Base-by-base conservation (phyloP, 2,888 invertebrate genomes). In the Pristionchus exspectatus region DNA sequence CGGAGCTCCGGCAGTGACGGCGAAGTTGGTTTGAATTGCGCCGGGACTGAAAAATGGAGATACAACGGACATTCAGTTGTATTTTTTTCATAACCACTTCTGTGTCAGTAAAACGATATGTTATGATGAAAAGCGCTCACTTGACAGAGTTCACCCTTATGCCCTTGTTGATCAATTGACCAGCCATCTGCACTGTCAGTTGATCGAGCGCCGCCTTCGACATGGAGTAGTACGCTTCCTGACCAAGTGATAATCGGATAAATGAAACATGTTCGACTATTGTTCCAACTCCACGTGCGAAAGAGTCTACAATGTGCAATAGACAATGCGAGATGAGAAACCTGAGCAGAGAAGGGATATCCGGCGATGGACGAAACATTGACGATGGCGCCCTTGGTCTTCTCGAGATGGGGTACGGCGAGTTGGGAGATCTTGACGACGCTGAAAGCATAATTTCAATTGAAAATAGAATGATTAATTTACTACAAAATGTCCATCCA, bases 381-480 rank as follows among this genome's bases (percentile, higher is more conserved):
- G 63, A 87, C 87, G n/a, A 87, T 54, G 69, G 87, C 66, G 4
- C 87, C 87, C 56, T 87, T 87, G 54, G 87, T 87, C 87, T 87
- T 69, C 44, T 50, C 69, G 16, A 87, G 87, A 50, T 87, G 87
- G 1, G 87, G 87, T 12, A 69, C 87, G 30, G 87, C 87, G n/a
- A 69, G 27, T 33, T 87, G 87, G 18, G 66, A 54, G 69, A 87
- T 50, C 33, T 30, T 56, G 44, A 87, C 50, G 27, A 87, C 69
- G 2, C 87, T 87, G 87, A 27, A 69, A n/a, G n/a, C 33, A 38
- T n/a, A 56, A n/a, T n/a, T n/a, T n/a, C n/a, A n/a, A n/a, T n/a
- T n/a, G n/a, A n/a, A n/a, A n/a, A n/a, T n/a, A n/a, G n/a, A n/a
- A n/a, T n/a, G n/a, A n/a, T n/a, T n/a, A n/a, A n/a, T n/a, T n/a